A percentile compares a stretch with the other conserved stretches of the same genome.
These are phyloP conservation scores for Watsonalla cultraria DNA, from an alignment of 2,888 invertebrate species.

Conservation along the genomic window DNA sequence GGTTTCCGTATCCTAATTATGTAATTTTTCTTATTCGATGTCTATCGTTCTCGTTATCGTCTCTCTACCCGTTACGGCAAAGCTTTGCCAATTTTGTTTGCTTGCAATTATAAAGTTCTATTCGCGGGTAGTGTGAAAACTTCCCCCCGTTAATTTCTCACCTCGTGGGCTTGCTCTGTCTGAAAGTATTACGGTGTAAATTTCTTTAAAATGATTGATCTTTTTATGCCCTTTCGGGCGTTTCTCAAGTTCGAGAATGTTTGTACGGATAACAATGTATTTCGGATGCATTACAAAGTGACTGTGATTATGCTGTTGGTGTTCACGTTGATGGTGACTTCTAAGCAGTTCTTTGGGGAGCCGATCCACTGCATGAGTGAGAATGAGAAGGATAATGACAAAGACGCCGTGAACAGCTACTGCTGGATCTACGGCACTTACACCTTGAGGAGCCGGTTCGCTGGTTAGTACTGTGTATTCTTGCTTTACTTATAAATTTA, in stretches of 20 bases:
- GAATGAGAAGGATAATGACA: slow-evolving; percentile 61
- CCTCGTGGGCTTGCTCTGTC: neutral
- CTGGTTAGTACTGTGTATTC: slow-evolving; percentile 39
- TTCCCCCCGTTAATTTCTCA: neutral
- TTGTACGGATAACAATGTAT: slow-evolving; percentile 86
- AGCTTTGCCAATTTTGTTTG: neutral
- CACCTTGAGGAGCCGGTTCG: slow-evolving; percentile 69
- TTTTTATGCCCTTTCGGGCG: slow-evolving; percentile 82
- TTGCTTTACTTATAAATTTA: neutral
- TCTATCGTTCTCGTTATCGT: too few species aligned
- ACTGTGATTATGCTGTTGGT: slow-evolving; percentile 85
- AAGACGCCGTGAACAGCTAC: slow-evolving; percentile 84
- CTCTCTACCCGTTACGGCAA: neutral
- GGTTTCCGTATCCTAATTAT: too few species aligned
- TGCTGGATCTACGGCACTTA: slow-evolving; percentile 90
- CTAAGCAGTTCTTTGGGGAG: slow-evolving; percentile 91
- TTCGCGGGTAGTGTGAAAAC: neutral
- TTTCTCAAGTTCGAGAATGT: slow-evolving; percentile 82
- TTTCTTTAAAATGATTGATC: slow-evolving; percentile 76
- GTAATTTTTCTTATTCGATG: too few species aligned
- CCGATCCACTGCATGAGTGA: slow-evolving; percentile 86
- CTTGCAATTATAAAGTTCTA: neutral
- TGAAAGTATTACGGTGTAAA: neutral
- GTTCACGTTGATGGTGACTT: slow-evolving; percentile 86
- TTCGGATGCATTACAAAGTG: slow-evolving; percentile 85